Evolutionary conservation across 2,113 vertebrate species (phyloP), one percentile per base, ranked within the genome.

Genomic region (Leucopsar rothschildi): DNA sequence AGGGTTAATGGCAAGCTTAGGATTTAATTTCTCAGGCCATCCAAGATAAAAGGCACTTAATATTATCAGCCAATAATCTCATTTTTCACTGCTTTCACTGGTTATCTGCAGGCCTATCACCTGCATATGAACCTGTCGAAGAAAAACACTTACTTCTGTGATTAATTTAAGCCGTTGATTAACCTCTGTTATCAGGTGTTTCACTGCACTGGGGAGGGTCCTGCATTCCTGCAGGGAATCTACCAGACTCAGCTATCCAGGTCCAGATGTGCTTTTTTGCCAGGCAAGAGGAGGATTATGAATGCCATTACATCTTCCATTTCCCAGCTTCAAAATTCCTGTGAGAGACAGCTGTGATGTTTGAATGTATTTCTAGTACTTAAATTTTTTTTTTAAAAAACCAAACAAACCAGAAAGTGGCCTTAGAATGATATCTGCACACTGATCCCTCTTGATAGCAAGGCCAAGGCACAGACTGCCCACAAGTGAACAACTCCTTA

Each of bases 361-460:
- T 83, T 66, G 21, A 47, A 50, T 35, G 13, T 25, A 23, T 50
- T 82, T 80, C 35, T 80, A 68, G 23, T n/a, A 33, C 29, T 45
- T 65, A 5, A 47, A 42, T 6, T 11, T 47, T 11, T 21, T 47
- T 11, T 47, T 47, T 49, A 47, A 13, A 24, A 49, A 33, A 53
- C 5, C 5, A 37, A 50, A 77, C 16, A 8, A 63, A 22, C 7
- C 22, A 44, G 12, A 11, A 42, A 35, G 10, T 14, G 7, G n/a
- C 39, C 31, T 65, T 44, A 31, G 25, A 31, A 57, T 63, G 20
- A 17, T 14, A 44, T 8, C 40, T 64, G 16, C 12, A 65, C 15
- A 22, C 47, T 78, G 82, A 94, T 56, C 42, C 95, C 94, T 98
- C 96, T 86, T 98, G 97, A 72, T 98, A 98, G 92, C 98, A 98